Percentiles rank a stretch among this genome's conserved stretches.
Conservation (phyloP, 2,113 vertebrate genomes). For the Acrocephalus arundinaceus region DNA sequence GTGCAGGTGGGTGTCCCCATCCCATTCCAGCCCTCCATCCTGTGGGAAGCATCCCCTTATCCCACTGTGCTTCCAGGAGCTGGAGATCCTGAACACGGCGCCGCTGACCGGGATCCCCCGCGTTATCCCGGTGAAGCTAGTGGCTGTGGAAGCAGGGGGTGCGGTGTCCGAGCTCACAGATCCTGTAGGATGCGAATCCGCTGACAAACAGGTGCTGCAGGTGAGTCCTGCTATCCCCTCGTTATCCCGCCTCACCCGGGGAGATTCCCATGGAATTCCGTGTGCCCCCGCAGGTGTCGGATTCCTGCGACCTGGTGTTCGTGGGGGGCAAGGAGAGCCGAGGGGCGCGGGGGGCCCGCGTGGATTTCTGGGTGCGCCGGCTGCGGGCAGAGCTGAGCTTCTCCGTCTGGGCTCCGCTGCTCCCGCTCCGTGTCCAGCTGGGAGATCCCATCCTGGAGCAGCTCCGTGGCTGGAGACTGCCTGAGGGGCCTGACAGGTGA, state of each 20-base stretch:
- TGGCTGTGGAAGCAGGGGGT: conserved; percentile 69
- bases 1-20: conserved; percentile 63
- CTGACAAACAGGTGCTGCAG: conserved; percentile 78
- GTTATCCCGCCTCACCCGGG: fast-evolving
- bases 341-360: conserved; percentile 50
- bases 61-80: conserved; percentile 37
- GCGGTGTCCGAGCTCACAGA: conserved; percentile 64
- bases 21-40: fast-evolving
- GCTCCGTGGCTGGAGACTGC: conserved; percentile 67
- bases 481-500: neutral
- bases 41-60: fast-evolving
- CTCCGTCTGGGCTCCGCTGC: conserved; percentile 62
- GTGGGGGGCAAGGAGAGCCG: conserved; percentile 71
- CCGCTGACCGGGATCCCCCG: conserved; percentile 62
- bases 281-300: conserved; percentile 7
- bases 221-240: conserved; percentile 20
- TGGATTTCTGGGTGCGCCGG: conserved; percentile 67
- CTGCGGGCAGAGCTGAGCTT: conserved; percentile 52
- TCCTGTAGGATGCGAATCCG: conserved; percentile 69
- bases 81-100: conserved; percentile 77
- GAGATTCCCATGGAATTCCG: neutral
- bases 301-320: conserved; percentile 48
- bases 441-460: conserved; percentile 74
- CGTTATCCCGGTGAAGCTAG: conserved; percentile 63
- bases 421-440: conserved; percentile 64